These are phyloP conservation scores for Argyra leucocephala DNA, from an alignment of 2,888 invertebrate species.

Conservation along the genomic window DNA sequence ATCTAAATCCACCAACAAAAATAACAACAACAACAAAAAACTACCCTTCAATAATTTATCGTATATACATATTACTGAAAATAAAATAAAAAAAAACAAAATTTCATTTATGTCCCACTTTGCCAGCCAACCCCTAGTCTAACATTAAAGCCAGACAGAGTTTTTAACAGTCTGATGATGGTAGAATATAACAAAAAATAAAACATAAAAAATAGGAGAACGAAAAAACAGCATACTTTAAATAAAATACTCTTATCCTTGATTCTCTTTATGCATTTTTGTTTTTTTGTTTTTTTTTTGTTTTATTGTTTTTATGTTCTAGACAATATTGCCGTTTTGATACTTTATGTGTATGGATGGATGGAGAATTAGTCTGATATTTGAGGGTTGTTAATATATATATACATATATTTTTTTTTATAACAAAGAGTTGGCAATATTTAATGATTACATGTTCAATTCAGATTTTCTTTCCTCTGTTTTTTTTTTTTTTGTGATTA, in stretches of 20 bases:
- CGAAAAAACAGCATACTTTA: neutral
- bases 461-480: too few relatives aligned
- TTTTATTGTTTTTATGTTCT: neutral
- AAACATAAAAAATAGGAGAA: neutral
- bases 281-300: neutral
- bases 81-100: neutral
- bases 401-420: too few relatives aligned
- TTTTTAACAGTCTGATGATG: neutral
- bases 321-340: neutral
- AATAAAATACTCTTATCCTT: conserved; percentile 1
- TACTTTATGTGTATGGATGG: neutral
- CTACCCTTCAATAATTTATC: too few relatives aligned
- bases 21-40: neutral
- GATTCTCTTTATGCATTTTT: conserved; percentile 4
- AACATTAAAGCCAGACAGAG: neutral
- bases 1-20: too few relatives aligned
- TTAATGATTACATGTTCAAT: too few relatives aligned
- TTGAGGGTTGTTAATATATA: neutral
- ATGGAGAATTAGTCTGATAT: too few relatives aligned
- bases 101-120: neutral
- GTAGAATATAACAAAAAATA: neutral
- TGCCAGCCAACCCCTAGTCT: neutral
- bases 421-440: too few relatives aligned
- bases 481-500: too few relatives aligned
- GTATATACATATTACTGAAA: too few relatives aligned